Conservation (phyloP, 2,888 invertebrate species). For the Troglohyphantes excavatus region DNA sequence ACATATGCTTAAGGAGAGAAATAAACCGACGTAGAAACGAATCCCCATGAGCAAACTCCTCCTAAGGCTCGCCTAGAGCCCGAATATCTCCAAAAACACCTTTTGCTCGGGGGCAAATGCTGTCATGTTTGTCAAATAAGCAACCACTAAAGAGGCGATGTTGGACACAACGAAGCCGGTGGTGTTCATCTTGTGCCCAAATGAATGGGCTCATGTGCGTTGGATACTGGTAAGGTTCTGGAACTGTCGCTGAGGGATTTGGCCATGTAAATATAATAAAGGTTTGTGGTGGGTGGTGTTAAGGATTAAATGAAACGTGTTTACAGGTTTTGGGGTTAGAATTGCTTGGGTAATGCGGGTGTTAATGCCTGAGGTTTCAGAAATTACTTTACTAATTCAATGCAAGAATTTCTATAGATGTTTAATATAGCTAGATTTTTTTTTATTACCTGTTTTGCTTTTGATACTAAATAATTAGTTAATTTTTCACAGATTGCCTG, state of each 20-base stretch:
- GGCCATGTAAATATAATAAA: background rate
- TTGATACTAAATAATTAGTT: too few relatives aligned
- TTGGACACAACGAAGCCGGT: background rate
- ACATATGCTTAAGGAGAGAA: too few relatives aligned
- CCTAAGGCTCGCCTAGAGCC: background rate
- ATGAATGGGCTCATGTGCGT: background rate
- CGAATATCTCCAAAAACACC: background rate
- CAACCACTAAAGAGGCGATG: background rate
- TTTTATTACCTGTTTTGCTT: too few relatives aligned
- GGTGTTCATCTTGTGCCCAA: background rate
- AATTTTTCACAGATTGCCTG: too few relatives aligned
- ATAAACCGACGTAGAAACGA: too few relatives aligned
- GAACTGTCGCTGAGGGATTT: background rate
- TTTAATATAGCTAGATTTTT: too few relatives aligned
- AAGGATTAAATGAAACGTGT: constrained; percentile 5
- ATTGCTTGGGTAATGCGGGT: too few relatives aligned
- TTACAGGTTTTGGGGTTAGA: too few relatives aligned
- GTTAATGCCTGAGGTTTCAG: too few relatives aligned
- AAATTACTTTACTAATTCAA: too few relatives aligned
- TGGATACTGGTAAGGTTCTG: background rate
- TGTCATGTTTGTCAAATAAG: constrained; percentile 4
- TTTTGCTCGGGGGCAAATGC: background rate
- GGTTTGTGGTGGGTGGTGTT: background rate
- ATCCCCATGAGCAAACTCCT: background rate
- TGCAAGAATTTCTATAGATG: too few relatives aligned